Evolutionary conservation across 1,140 invertebrate genomes (phyloP), one percentile per base, ranked within the genome.

Genomic region (Tenebrio molitor): DNA sequence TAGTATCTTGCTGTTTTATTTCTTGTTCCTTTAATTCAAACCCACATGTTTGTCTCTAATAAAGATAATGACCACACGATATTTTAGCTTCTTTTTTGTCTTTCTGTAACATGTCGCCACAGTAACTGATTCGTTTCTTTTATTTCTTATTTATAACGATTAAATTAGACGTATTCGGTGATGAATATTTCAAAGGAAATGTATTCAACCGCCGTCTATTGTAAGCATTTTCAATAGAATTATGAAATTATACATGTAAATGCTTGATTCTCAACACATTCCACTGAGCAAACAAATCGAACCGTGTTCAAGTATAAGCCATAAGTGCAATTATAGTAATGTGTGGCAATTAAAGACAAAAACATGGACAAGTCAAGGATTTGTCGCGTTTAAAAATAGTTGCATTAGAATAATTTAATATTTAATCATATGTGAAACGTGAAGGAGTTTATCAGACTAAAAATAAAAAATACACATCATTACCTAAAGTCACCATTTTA

Each of bases 211-310:
- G 17, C 16, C 10, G 21, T 53, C 50, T 29, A 58, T 58, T 58
- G 50, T 58, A 58, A 15, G n/a, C 21, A 29, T 58, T 58, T 58
- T 58, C 21, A 58, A 58, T 58, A 29, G 50, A 58, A 29, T 29
- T 29, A 58, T 58, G 12, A 29, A 58, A 29, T 58, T 29, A 58
- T 58, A 58, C 25, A 58, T 58, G 23, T 29, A 58, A 58, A 58
- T 29, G 10, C 23, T 58, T 17, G 23, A 58, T 29, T 58, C 50
- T 29, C 23, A 7, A 29, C 21, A 58, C 15, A 58, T 58, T 58
- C 23, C 50, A 58, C 50, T 58, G 16, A 58, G 50, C 50, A 58
- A 58, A 58, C 50, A 58, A 58, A 58, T 58, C 50, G 50, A 58
- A 58, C 50, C 10, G 50, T 17, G 42, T 58, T 58, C 50, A 58